Evolutionary conservation across 1,140 invertebrate genomes (phyloP).

Genomic region (Tetranychus cinnabarinus): DNA sequence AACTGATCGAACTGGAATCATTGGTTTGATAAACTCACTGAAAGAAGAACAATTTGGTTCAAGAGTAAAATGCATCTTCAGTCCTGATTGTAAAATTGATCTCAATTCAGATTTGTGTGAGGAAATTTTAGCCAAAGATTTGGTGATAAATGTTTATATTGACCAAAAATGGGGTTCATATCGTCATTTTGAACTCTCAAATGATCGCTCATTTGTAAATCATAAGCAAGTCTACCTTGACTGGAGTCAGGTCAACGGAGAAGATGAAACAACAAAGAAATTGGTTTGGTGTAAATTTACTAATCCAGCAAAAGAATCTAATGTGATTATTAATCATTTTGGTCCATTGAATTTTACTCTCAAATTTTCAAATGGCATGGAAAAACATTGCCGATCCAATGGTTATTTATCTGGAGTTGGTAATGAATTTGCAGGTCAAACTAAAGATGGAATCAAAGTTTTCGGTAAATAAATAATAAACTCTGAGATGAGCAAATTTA

Average conservation of each 20-base stretch:
- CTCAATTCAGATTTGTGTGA: neutral
- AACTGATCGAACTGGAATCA: neutral
- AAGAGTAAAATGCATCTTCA: neutral
- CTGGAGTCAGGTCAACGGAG: neutral
- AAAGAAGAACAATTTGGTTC: neutral
- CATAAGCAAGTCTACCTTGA: neutral
- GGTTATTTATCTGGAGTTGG: conserved; percentile 22
- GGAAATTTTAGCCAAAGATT: neutral
- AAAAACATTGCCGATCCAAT: conserved; percentile 37
- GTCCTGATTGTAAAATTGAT: neutral
- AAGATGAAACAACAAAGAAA: conserved; percentile 12
- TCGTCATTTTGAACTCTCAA: neutral
- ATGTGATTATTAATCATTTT: neutral
- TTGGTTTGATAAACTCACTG: neutral
- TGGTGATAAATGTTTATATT: neutral
- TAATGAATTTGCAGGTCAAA: conserved; percentile 61
- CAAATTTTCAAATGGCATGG: conserved; percentile 69
- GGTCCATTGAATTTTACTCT: neutral
- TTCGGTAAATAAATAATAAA: conserved; percentile 43
- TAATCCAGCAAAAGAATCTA: neutral
- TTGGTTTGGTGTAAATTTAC: neutral
- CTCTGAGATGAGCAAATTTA: conserved; percentile 24
- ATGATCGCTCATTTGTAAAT: neutral
- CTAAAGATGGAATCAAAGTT: conserved; percentile 43
- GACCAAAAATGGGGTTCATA: neutral